Evolutionary conservation across 2,797 vertebrate species (phyloP).

Genomic region (Ctenosaura bakeri): DNA sequence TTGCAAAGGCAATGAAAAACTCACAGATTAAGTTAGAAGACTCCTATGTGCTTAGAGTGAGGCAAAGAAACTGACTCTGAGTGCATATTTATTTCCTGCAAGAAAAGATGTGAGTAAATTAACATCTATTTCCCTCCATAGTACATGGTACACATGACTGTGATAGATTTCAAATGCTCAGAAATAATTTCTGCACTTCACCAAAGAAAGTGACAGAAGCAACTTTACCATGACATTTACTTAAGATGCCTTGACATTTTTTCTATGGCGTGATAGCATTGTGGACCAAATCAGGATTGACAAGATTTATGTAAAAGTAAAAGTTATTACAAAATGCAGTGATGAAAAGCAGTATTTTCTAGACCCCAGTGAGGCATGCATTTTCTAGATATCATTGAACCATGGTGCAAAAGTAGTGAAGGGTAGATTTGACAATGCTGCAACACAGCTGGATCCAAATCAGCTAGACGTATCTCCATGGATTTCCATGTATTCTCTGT

Average conservation of each 20-base stretch:
- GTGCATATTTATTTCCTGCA: background rate
- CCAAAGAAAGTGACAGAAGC: background rate
- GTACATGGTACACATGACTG: background rate
- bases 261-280: background rate
- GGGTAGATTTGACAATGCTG: background rate
- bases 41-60: background rate
- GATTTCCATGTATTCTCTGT: background rate
- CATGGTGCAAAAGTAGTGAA: background rate
- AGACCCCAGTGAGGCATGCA: background rate
- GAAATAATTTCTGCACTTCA: background rate
- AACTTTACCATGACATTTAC: background rate
- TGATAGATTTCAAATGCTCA: background rate
- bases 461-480: background rate
- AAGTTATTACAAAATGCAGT: background rate
- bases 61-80: background rate
- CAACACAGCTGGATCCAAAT: background rate
- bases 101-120: background rate
- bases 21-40: background rate
- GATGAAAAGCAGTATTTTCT: background rate
- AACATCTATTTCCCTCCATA: background rate
- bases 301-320: background rate
- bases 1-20: slow-evolving; percentile 7
- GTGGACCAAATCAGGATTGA: background rate
- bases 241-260: background rate
- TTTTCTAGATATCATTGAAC: too few species aligned